Evolutionary conservation across 1,140 invertebrate species (phyloP), one percentile per base, ranked within the genome.

Genomic region (Phenacoccus solenopsis): DNA sequence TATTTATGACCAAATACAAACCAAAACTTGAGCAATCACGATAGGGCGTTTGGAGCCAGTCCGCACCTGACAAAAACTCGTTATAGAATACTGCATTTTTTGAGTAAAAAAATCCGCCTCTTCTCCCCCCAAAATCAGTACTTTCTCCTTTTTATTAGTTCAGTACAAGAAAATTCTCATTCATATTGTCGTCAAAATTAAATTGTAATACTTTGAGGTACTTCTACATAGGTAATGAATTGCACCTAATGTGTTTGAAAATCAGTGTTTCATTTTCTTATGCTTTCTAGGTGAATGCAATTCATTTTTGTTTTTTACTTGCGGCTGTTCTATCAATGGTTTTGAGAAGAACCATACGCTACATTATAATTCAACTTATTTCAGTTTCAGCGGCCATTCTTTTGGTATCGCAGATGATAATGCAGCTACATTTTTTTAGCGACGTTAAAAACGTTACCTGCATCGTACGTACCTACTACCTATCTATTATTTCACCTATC

Each of bases 331-430:
- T 94, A 12, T 86, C 87, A 0, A 82, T 93, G 28, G 87, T 89
- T 24, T 83, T 89, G 32, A 84, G 83, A 28, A 82, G 84, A 28
- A 81, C 81, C 12, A 81, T 89, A 27, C 87, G 92, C 76, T 81
- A 85, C 20, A 80, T 90, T 32, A 83, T 90, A 24, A 88, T 89
- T 59, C 88, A 94, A 28, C 76, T 90, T 0, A 88, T 89, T 75
- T 89, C 91, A 10, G 81, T 90, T 12, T 84, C 90, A 69, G 86
- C 92, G 3, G 90, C 90, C n/a, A 73, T 93, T 1, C 83, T 98
- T 22, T 84, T 97, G 70, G 84, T 98, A 64, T 82, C 86, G 0
- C 93, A 96, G 78, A 98, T 98, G 94, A 86, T 96, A 10, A 98
- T 95, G 79, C 96, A 98, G 81, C 91, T 98, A 68, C 84, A 91